These are phyloP conservation scores for Ceyx melanurus DNA, from an alignment of 2,113 vertebrate species.

Conservation along the genomic window DNA sequence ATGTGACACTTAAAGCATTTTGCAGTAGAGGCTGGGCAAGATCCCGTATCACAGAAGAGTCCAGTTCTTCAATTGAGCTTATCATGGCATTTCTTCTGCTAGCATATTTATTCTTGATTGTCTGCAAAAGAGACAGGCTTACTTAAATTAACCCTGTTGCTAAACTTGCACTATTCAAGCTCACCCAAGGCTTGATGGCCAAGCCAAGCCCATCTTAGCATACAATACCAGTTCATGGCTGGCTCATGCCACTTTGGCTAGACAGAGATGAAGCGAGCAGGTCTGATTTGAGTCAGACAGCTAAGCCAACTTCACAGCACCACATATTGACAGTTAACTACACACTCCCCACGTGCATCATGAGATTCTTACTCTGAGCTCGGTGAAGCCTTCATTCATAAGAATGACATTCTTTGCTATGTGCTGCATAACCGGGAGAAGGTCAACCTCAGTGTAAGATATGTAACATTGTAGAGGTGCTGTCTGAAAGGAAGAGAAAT, in stretches of 20 bases:
- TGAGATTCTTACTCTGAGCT: slow-evolving; percentile 76
- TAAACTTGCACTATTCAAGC: not conserved
- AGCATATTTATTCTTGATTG: not conserved
- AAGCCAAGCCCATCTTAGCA: not conserved
- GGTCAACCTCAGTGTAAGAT: slow-evolving; percentile 73
- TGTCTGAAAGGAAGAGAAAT: slow-evolving; percentile 46
- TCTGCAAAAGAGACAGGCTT: not conserved
- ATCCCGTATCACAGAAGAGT: slow-evolving; percentile 1
- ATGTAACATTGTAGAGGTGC: slow-evolving; percentile 77
- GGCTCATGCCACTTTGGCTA: not conserved
- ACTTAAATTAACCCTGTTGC: not conserved
- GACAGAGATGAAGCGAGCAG: not conserved
- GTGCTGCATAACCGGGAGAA: slow-evolving; percentile 82
- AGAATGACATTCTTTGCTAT: slow-evolving; percentile 86
- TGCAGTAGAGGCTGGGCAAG: slow-evolving; percentile 55
- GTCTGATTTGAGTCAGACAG: not conserved
- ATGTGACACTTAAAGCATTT: no score
- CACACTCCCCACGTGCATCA: rapidly evolving
- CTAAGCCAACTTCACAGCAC: not conserved
- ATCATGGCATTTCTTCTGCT: not conserved
- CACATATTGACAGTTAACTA: rapidly evolving
- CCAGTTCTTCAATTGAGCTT: not conserved
- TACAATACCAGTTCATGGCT: rapidly evolving
- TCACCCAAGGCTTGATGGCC: not conserved
- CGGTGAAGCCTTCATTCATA: slow-evolving; percentile 76